Evolutionary conservation across 1,140 invertebrate species (phyloP).

Genomic region (Diprion similis): DNA sequence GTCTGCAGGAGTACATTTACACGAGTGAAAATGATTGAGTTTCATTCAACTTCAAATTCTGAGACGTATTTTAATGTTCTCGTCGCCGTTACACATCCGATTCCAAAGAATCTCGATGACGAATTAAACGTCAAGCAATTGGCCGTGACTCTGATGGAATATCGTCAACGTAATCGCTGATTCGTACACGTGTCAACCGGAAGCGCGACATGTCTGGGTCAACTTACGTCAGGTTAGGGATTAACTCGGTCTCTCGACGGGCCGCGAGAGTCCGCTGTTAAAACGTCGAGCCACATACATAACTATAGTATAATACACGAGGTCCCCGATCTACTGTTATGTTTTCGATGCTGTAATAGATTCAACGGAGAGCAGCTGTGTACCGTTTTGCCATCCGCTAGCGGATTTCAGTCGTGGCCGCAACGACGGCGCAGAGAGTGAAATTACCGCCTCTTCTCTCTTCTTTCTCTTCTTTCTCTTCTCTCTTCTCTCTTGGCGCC

Average conservation of each 20-base stretch:
- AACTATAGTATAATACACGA: not conserved
- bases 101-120: no score
- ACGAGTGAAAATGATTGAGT: no score
- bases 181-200: not conserved
- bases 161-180: no score
- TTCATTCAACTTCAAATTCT: no score
- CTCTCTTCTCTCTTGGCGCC: no score
- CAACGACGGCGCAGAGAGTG: not conserved
- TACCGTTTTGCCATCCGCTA: slow-evolving; percentile 2
- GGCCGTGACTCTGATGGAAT: no score
- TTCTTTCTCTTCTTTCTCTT: not conserved
- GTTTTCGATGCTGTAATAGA: slow-evolving; percentile 7
- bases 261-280: not conserved
- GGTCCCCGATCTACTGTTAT: not conserved
- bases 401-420: not conserved
- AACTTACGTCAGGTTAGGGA: slow-evolving; percentile 7
- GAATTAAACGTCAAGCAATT: no score
- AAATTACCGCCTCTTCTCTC: slow-evolving; percentile 2
- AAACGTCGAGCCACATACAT: not conserved
- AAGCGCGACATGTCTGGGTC: not conserved
- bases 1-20: no score
- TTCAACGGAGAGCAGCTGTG: not conserved
- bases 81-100: no score
- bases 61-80: no score
- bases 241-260: not conserved